A percentile compares a stretch with the other conserved stretches of the same genome.
Evolutionary conservation across 2,888 invertebrate species (phyloP).

Genomic region (Agriopis marginaria): DNA sequence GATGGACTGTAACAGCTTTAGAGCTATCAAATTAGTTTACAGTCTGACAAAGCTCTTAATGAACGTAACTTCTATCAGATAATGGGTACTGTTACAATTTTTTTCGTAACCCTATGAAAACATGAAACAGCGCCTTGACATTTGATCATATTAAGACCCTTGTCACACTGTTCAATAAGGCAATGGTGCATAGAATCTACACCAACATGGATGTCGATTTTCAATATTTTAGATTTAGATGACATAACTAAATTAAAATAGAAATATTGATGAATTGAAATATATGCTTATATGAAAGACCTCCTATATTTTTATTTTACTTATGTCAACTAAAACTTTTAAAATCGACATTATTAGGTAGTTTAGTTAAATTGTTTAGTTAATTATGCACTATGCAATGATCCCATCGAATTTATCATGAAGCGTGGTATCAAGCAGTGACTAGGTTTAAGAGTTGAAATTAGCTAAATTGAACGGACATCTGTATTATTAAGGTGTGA

Average conservation of each 20-base stretch:
- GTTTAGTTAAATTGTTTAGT: slow-evolving; percentile 25
- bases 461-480: not conserved
- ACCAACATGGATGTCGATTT: not conserved
- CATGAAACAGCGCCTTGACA: not conserved
- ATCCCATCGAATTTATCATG: slow-evolving; percentile 30
- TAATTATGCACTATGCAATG: slow-evolving; percentile 25
- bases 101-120: not conserved
- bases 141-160: not conserved
- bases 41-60: not conserved
- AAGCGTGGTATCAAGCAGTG: not conserved
- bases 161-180: not conserved
- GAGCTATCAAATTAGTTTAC: not conserved
- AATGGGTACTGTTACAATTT: too few relatives aligned
- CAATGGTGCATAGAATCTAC: not conserved
- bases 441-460: not conserved
- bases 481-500: not conserved
- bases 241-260: too few relatives aligned
- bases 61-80: not conserved
- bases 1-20: not conserved
- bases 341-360: slow-evolving; percentile 14
- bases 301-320: not conserved
- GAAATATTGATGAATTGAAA: not conserved
- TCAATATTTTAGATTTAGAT: not conserved
- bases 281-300: too few relatives aligned
- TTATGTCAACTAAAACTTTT: not conserved